Conservation (phyloP, 2,888 invertebrate species). For the Willowsia nigromaculata region DNA sequence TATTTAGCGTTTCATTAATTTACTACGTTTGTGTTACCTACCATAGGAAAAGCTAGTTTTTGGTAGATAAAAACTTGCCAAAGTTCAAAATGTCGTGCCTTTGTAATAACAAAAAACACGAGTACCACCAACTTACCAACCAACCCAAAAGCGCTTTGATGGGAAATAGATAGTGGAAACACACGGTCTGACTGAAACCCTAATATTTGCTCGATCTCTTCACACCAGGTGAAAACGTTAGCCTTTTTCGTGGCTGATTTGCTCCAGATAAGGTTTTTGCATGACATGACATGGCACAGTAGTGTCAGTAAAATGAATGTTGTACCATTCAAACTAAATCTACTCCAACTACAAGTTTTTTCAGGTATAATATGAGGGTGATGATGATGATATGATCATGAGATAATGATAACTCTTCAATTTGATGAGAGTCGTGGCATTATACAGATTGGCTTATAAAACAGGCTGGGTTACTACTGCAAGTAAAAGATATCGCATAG, state of each 20-base stretch:
- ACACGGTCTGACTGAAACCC: neutral
- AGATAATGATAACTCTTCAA: neutral
- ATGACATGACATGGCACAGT: neutral
- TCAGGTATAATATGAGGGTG: neutral
- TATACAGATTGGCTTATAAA: conserved; percentile 30
- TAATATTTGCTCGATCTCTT: conserved; percentile 8
- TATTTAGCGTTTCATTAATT: neutral
- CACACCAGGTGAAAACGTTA: conserved; percentile 13
- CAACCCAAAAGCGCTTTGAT: neutral
- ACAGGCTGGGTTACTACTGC: neutral
- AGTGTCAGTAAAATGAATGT: conserved; percentile 7
- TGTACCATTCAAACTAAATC: neutral
- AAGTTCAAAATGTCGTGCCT: conserved; percentile 9
- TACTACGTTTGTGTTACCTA: neutral
- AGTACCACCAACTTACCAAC: neutral
- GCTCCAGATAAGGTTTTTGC: conserved; percentile 50
- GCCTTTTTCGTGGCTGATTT: conserved; percentile 39
- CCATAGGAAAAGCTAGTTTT: neutral
- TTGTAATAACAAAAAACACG: neutral
- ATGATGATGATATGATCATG: neutral
- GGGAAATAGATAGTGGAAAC: neutral
- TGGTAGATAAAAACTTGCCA: neutral
- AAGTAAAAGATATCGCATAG: neutral
- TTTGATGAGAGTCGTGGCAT: conserved; percentile 2
- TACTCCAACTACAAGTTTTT: neutral